A percentile compares a stretch with the other conserved stretches of the same genome.
phyloP scores from a whole-genome alignment of 64 coral and sea anemone genomes.

The Porites australiensis region DNA sequence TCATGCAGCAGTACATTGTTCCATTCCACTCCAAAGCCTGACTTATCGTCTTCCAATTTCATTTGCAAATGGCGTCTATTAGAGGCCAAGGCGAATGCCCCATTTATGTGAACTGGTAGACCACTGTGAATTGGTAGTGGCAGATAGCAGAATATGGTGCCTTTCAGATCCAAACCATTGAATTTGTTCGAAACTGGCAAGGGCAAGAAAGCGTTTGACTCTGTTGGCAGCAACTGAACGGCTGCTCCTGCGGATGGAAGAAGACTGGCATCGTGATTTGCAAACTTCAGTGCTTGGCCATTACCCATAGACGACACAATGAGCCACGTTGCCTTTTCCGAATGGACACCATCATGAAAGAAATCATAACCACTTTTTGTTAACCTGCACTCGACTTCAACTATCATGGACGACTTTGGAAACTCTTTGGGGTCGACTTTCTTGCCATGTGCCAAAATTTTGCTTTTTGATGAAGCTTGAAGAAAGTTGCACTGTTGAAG shows the following conservation, averaged over 20 bases:
- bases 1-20: constrained; percentile 67
- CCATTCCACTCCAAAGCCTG: constrained; percentile 54
- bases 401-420: constrained; percentile 52
- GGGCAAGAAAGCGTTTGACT: neutral
- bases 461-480: constrained; percentile 62
- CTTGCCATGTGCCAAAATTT: neutral
- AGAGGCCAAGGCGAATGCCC: constrained; percentile 69
- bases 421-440: neutral
- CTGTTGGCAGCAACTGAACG: constrained; percentile 17
- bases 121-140: constrained; percentile 70
- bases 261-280: constrained; percentile 44
- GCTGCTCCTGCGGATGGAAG: constrained; percentile 64
- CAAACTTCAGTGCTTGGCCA: constrained; percentile 26
- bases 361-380: constrained; percentile 45
- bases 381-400: constrained; percentile 32
- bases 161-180: constrained; percentile 22
- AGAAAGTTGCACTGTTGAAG: constrained; percentile 77
- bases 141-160: constrained; percentile 70
- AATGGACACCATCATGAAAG: neutral
- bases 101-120: constrained; percentile 70
- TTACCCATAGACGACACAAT: constrained; percentile 63
- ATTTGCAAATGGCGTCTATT: constrained; percentile 58
- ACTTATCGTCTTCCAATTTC: constrained; percentile 72
- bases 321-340: constrained; percentile 27
- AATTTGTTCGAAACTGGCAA: neutral